These are phyloP conservation scores for Cephonodes hylas DNA, from an alignment of 2,888 invertebrate genomes.

Conservation along the genomic window DNA sequence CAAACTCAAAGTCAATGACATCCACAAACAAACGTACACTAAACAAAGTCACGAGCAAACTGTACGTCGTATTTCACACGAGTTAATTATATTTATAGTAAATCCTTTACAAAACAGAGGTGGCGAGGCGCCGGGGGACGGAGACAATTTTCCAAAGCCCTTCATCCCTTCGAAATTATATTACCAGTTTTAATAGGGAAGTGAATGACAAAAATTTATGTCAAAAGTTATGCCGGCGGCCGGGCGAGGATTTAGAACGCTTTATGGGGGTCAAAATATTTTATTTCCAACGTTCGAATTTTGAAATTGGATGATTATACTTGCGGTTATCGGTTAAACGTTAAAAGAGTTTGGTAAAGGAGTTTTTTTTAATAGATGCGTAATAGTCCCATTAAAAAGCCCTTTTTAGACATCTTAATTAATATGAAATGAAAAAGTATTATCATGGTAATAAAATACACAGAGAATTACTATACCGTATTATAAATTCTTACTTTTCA, in stretches of 20 bases:
- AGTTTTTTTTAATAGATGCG: too few relatives aligned
- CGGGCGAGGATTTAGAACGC: conserved; percentile 25
- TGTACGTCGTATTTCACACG: background rate
- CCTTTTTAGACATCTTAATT: too few relatives aligned
- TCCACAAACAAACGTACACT: background rate
- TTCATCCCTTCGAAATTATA: conserved; percentile 45
- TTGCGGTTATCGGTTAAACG: background rate
- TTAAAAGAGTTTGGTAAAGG: background rate
- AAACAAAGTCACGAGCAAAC: background rate
- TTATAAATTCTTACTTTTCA: too few relatives aligned
- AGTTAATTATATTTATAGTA: background rate
- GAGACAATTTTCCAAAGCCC: conserved; percentile 32
- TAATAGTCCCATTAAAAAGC: too few relatives aligned
- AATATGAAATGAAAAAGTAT: too few relatives aligned
- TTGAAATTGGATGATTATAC: background rate
- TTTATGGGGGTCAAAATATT: conserved; percentile 28
- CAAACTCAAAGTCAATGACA: background rate
- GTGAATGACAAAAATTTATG: conserved; percentile 68
- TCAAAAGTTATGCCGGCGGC: conserved; percentile 54
- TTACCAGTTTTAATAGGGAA: conserved; percentile 58
- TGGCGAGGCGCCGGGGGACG: background rate
- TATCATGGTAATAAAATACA: too few relatives aligned
- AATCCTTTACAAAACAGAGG: background rate
- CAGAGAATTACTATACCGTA: too few relatives aligned
- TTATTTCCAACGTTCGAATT: conserved; percentile 18